Conservation (phyloP, 2,888 invertebrate species). For the Cyrtodaria siliqua region DNA sequence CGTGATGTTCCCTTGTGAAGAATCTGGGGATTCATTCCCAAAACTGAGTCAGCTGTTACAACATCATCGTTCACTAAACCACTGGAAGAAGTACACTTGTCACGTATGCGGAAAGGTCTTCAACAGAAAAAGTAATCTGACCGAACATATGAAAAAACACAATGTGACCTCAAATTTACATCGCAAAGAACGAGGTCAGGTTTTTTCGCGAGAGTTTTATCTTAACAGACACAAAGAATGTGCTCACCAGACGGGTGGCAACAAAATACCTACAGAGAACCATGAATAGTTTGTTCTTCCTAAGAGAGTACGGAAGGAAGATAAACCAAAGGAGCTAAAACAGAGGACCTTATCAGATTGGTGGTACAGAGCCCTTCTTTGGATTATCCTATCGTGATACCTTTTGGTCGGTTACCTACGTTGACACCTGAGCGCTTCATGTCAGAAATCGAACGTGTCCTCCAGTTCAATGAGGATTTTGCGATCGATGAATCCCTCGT, state of each 20-base stretch:
- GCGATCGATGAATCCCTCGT: conserved; percentile 30
- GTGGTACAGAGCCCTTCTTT: conserved; percentile 29
- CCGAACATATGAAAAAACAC: conserved; percentile 24
- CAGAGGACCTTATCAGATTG: conserved; percentile 25
- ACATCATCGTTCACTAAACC: conserved; percentile 23
- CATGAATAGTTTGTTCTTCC: conserved; percentile 18
- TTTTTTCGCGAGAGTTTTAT: conserved; percentile 6
- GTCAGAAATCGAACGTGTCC: conserved; percentile 28
- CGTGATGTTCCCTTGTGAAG: conserved; percentile 11
- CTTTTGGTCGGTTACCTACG: conserved; percentile 6
- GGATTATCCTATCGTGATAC: conserved; percentile 35
- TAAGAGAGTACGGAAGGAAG: conserved; percentile 2
- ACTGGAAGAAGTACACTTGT: conserved; percentile 25
- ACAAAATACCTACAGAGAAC: conserved; percentile 29
- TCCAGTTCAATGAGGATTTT: conserved; percentile 31
- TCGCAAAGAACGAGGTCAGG: conserved; percentile 14
- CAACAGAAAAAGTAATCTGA: conserved; percentile 16
- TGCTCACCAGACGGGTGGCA: conserved; percentile 22
- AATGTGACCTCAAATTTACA: conserved; percentile 1
- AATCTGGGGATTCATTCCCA: conserved; percentile 4
- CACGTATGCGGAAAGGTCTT: conserved; percentile 12
- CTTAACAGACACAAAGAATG: conserved; percentile 10
- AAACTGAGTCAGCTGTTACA: conserved; percentile 16
- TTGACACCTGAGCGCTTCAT: conserved; percentile 30
- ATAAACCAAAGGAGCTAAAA: conserved; percentile 25